Conservation (phyloP, 2,888 invertebrate species). For the Masnerella sp. region DNA sequence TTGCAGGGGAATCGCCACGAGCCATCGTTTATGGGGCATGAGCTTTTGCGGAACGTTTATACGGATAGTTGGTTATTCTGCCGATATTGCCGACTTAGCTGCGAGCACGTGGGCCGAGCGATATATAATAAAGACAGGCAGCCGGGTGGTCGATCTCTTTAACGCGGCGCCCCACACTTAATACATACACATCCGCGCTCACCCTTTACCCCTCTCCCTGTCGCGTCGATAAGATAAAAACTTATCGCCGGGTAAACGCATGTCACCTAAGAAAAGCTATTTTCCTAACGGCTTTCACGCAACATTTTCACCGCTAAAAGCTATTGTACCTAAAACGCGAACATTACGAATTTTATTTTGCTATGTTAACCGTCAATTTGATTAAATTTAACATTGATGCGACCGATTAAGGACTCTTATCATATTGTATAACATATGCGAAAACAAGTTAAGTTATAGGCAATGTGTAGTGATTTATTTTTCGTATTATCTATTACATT, state of each 20-base stretch:
- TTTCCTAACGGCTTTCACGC: constrained; percentile 48
- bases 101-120: constrained; percentile 10
- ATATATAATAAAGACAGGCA: constrained; percentile 8
- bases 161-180: constrained; percentile 8
- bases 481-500: no score
- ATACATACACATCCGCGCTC: constrained; percentile 10
- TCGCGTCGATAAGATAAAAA: constrained; percentile 50
- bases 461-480: no score
- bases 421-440: no score
- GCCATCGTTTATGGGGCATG: constrained; percentile 13
- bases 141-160: constrained; percentile 19
- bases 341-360: constrained; percentile 20
- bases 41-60: constrained; percentile 21
- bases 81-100: constrained; percentile 1
- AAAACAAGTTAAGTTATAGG: no score
- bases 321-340: constrained; percentile 35
- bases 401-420: no score
- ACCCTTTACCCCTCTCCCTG: neutral
- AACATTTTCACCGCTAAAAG: constrained; percentile 46
- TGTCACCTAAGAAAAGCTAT: constrained; percentile 53
- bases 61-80: constrained; percentile 26
- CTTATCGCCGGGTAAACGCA: constrained; percentile 44
- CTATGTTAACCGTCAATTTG: neutral
- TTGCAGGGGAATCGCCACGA: constrained; percentile 14
- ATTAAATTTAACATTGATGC: neutral